These are phyloP conservation scores for Tyto alba DNA, from an alignment of 2,113 vertebrate species.

Conservation along the genomic window DNA sequence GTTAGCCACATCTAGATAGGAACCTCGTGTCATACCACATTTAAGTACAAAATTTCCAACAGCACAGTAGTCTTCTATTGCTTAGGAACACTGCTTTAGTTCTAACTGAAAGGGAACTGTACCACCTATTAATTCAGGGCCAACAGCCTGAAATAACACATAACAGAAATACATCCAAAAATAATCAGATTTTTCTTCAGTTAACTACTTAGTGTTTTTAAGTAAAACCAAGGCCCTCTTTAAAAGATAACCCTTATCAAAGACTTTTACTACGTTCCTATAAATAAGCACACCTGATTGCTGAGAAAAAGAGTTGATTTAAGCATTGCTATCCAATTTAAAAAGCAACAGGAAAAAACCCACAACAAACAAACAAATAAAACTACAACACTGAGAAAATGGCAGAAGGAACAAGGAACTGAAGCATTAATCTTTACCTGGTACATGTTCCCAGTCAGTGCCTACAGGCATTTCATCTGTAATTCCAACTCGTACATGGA, in stretches of 20 bases:
- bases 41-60: not conserved
- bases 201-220: not conserved
- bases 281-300: not conserved
- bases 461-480: constrained; percentile 97
- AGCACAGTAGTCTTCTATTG: not conserved
- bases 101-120: not conserved
- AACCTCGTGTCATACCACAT: not conserved
- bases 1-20: not conserved
- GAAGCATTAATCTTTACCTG: constrained; percentile 73
- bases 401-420: not conserved
- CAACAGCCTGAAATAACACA: not conserved
- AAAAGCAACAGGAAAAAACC: not conserved
- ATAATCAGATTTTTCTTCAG: not conserved
- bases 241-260: not conserved
- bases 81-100: not conserved
- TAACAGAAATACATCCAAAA: not conserved
- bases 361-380: not conserved
- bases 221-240: not conserved
- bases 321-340: not conserved
- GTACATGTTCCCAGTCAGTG: constrained; percentile 91
- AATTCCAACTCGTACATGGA: constrained; percentile 87
- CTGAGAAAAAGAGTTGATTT: not conserved
- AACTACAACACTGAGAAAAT: not conserved
- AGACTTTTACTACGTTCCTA: not conserved
- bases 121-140: not conserved